Evolutionary conservation across 2,113 vertebrate genomes (phyloP).

Genomic region (Nycticryphes semicollaris): DNA sequence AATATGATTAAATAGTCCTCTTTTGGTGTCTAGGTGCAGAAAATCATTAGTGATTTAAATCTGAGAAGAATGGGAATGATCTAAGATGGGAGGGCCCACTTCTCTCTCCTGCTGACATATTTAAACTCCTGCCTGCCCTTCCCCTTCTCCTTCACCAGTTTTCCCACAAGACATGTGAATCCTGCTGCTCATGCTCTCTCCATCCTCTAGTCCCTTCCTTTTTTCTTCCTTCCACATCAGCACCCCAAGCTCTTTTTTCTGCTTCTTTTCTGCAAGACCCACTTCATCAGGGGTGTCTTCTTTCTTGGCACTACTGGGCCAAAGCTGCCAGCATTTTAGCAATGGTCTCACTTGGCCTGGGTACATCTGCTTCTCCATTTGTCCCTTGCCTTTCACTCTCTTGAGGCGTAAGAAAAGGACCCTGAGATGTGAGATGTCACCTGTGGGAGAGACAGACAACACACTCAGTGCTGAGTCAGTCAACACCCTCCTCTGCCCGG

Average conservation of each 20-base stretch:
- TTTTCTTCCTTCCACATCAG: not conserved
- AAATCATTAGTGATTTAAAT: not conserved
- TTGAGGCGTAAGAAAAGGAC: not conserved
- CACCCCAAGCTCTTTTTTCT: rapidly evolving
- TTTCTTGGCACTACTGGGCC: not conserved
- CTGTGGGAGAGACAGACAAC: rapidly evolving
- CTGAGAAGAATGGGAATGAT: not conserved
- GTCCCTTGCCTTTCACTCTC: not conserved
- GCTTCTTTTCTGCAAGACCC: not conserved
- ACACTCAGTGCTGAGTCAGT: not conserved
- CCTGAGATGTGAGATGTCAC: not conserved
- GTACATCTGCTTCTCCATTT: not conserved
- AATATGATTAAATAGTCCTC: not conserved
- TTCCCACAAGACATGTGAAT: not conserved
- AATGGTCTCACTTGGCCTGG: not conserved
- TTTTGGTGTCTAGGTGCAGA: not conserved
- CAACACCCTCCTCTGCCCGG: not conserved
- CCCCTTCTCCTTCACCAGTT: not conserved
- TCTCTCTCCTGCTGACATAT: not conserved
- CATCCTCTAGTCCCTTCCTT: not conserved
- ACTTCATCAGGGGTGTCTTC: rapidly evolving
- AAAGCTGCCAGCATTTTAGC: not conserved
- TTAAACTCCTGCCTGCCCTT: not conserved
- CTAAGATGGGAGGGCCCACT: not conserved
- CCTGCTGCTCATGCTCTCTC: not conserved